phyloP scores from a whole-genome alignment of 2,888 invertebrate genomes.

The Subacronicta megacephala region DNA sequence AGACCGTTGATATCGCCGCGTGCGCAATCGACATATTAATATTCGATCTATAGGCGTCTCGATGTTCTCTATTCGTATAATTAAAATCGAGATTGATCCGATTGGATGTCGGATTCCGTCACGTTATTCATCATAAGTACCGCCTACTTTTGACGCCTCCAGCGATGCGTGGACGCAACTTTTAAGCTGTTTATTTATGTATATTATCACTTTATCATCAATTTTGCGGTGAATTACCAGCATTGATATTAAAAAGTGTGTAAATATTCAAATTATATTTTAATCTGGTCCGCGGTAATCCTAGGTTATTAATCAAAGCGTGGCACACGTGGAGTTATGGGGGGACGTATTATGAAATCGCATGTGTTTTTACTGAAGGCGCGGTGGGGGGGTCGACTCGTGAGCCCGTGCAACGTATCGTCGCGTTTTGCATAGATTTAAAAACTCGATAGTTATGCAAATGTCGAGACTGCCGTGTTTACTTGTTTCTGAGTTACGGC shows the following conservation, averaged over 20 bases:
- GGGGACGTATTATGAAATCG: conserved; percentile 79
- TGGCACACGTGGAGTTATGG: conserved; percentile 62
- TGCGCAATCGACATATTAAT: conserved; percentile 87
- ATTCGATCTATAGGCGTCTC: conserved; percentile 85
- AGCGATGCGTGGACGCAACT: conserved; percentile 85
- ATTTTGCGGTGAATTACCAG: conserved; percentile 70
- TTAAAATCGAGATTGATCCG: conserved; percentile 87
- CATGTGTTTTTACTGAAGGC: conserved; percentile 78
- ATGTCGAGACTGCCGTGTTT: conserved; percentile 85
- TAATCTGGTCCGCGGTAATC: conserved; percentile 70
- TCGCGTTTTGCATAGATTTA: conserved; percentile 89
- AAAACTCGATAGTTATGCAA: conserved; percentile 89
- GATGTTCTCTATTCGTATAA: conserved; percentile 88
- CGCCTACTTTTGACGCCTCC: conserved; percentile 89
- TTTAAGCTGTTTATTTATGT: conserved; percentile 79
- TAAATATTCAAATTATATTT: conserved; percentile 69
- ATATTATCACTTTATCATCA: conserved; percentile 67
- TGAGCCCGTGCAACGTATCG: conserved; percentile 85
- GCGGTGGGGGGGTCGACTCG: conserved; percentile 73
- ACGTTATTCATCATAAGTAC: conserved; percentile 85
- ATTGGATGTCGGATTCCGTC: conserved; percentile 86
- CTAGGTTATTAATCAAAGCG: conserved; percentile 78
- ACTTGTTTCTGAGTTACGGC: conserved; percentile 87
- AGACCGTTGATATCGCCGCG: conserved; percentile 75
- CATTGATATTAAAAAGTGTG: conserved; percentile 62